Evolutionary conservation across 2,888 invertebrate species (phyloP), one percentile per base, ranked within the genome.

Genomic region (Hipparchia semele): DNA sequence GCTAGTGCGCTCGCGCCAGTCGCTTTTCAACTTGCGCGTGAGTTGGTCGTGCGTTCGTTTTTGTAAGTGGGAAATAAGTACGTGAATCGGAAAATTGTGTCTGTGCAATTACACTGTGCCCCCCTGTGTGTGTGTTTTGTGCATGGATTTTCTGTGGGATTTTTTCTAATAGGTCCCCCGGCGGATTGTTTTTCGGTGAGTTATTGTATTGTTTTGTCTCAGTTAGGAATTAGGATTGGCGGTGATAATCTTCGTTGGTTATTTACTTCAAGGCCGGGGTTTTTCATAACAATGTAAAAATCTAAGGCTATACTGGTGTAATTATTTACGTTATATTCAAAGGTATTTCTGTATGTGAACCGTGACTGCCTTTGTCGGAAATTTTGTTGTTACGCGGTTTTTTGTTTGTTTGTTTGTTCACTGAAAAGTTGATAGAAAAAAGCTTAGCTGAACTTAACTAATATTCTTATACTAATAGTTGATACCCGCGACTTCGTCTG

Each of bases 11-110:
- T 51, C 79, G 79, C 79, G 86, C 85, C 91, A 92, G 92, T 92
- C 88, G 81, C 84, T 81, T 81, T 70, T 75, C 74, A 83, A 80
- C 87, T 77, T 86, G 91, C 90, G 92, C 88, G 73, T 75, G 88
- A 88, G 88, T 80, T 77, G 87, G 84, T 79, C 84, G 91, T 80
- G 81, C 83, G 82, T 73, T 73, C 76, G 72, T 49, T 59, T 72
- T 56, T n/a, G n/a, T 12, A 9, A n/a, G 46, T 51, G 7, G 49
- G 65, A 77, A 70, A 75, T 67, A 71, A 71, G 68, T 76, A 78
- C 77, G 76, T 71, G 75, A 73, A 75, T 71, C 71, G 76, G 71
- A 70, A 72, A 76, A 73, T 77, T 77, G 76, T 76, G 72, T 71
- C 54, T 73, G 75, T 75, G 74, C 56, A 73, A 49, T 12, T 3